Evolutionary conservation across 1,140 invertebrate genomes (phyloP), one percentile per base, ranked within the genome.

Genomic region (Sinella curviseta): DNA sequence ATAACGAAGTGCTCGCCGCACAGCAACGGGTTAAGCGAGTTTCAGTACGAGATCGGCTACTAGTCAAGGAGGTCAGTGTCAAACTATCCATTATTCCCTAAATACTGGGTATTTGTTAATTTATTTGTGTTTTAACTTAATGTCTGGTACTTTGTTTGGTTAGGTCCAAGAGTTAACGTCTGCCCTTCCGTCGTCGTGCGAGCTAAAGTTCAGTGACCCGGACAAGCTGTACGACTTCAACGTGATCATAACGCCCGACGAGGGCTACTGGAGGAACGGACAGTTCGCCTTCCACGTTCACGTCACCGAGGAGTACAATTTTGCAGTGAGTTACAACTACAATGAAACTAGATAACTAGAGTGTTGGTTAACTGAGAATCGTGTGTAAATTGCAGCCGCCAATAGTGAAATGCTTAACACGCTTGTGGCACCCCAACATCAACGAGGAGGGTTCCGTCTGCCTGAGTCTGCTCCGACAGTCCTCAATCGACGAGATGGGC

Each of bases 371-470:
- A 48, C 8, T 20, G 39, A 60, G n/a, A 14, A 0, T 57, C 76
- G n/a, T 26, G 30, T 57, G 20, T 24, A 39, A 36, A 39, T 70
- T 33, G 31, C 24, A 97, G 95, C 96, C 96, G 74, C 96, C 96
- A 34, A 91, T 91, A 88, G 96, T 97, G 0, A 94, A 94, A 87
- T 98, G 97, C 87, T 85, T 91, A 79, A 98, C 96, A 60, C 92
- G 93, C 86, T 88, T 98, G 24, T 98, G 95, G 95, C 97, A 98
- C 90, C 97, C 97, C 57, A 98, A 98, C 87, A 98, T 98, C 78
- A 95, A 91, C 86, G 94, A 96, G 87, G 93, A 95, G 85, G 97
- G 97, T 20, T 94, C 96, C 84, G 94, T 99, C 55, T 99, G 97
- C 88, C 87, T 99, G 54, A 97, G 95, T 82, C 88, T 99, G 35